Base-by-base conservation (phyloP, 1,140 invertebrate species). In the Phortica variegata region DNA sequence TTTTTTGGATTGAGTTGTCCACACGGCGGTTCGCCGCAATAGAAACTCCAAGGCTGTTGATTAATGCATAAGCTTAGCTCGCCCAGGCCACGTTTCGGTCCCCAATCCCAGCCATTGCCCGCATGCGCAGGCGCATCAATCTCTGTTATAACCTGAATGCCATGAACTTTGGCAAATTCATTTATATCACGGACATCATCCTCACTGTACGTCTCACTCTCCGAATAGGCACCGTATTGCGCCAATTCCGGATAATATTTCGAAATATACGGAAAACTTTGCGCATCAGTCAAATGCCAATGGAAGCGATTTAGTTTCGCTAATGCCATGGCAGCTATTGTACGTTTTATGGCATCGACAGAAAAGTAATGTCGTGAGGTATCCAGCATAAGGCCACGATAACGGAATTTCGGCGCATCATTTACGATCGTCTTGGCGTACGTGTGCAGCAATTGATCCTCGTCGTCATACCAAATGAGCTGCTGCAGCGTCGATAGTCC, bases 241-340 rank as follows among this genome's bases (percentile, higher is more conserved):
- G 84, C 80, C 63, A 93, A 77, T 54, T 86, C 80, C 0, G 90
- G 89, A 20, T 86, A 83, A 46, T 82, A 80, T 10, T 83, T 79
- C 3, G 87, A 81, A 26, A 84, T 77, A 52, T 91, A 80, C 0
- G 90, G 89, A 74, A 92, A 92, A 60, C 88, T 90, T 58, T 93
- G 90, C 0, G 86, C 85, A 65, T 92, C 90, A 2, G 88, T 89
- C 0, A 88, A 80, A 62, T 93, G 90, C 89, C 89, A 91, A 73
- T 93, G 90, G 44, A 93, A 85, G 7, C 88, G 85, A 77, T 93
- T 93, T 40, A 93, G 77, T 77, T 93, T 93, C 46, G 82, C 83
- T 12, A 87, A 81, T 2, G 85, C 84, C 84, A 93, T 89, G 1
- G 81, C 89, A 44, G 88, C 84, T 13, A 93, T 79, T 0, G 87